phyloP scores from a whole-genome alignment of 2,797 vertebrate species.

The Chaunax sp. region DNA sequence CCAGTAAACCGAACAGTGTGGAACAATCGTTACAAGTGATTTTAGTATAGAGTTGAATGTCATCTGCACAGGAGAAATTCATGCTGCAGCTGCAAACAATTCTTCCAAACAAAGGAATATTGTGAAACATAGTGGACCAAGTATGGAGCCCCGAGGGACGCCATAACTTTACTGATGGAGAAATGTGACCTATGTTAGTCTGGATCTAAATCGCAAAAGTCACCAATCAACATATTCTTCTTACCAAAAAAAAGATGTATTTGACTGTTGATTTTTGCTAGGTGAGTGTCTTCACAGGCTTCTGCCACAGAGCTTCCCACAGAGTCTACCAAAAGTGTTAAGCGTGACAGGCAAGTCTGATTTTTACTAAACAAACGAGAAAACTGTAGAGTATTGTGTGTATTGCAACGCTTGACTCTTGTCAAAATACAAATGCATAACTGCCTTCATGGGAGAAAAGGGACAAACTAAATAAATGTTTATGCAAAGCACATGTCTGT shows the following conservation, averaged over 20 bases:
- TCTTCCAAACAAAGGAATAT: background rate
- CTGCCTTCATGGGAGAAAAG: conserved; percentile 60
- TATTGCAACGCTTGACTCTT: conserved; percentile 38
- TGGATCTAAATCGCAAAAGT: conserved; percentile 32
- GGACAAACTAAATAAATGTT: conserved; percentile 66
- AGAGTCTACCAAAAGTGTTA: conserved; percentile 65
- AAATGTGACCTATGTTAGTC: conserved; percentile 1
- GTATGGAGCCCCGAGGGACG: conserved; percentile 29
- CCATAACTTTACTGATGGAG: conserved; percentile 6
- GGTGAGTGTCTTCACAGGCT: conserved; percentile 45
- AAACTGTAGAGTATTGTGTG: conserved; percentile 55
- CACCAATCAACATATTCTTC: conserved; percentile 62
- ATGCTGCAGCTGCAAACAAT: background rate
- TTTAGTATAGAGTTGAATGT: conserved; percentile 7
- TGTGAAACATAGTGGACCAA: conserved; percentile 20
- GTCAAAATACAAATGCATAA: conserved; percentile 45
- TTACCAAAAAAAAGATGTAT: conserved; percentile 76
- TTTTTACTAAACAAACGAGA: conserved; percentile 52
- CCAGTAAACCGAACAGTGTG: too few species aligned
- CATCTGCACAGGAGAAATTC: conserved; percentile 12
- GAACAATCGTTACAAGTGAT: too few species aligned
- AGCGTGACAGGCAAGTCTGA: conserved; percentile 29
- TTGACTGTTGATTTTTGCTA: conserved; percentile 57
- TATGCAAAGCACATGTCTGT: conserved; percentile 70
- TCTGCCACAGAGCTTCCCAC: conserved; percentile 67